Base-by-base conservation (phyloP, 1,140 invertebrate species). In the Heliothis subflexa region DNA sequence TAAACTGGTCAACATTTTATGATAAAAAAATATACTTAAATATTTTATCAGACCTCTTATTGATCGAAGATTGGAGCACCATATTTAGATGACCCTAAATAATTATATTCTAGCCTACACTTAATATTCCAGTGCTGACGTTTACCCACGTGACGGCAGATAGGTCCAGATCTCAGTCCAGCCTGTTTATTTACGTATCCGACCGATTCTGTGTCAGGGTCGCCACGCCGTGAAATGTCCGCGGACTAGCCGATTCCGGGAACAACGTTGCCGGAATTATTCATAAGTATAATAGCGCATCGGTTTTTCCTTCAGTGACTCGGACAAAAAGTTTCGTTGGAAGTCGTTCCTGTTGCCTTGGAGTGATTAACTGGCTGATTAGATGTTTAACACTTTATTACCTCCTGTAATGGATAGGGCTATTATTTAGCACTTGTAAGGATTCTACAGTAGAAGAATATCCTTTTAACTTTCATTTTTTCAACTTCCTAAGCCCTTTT, bases 161-260 rank as follows among this genome's bases (percentile, higher is more conserved):
- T 18, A 66, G 18, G 18, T 50, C 18, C 66, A 70, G 45, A 66
- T 0, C 11, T 21, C 54, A 16, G 11, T 40, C 21, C 18, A 25
- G 47, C 47, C 21, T 78, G 73, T 76, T 74, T 79, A 78, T 76
- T 79, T 79, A 66, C 62, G 81, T 70, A 9, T 28, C 1, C 9
- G 18, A 21, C 9, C 47, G 11, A 64, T 75, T 71, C 57, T 78
- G 54, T 59, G 77, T 78, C 76, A 75, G 13, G 64, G 76, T 57
- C 80, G 61, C 59, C n/a, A n/a, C 66, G 21, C 12, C 66, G 66
- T 21, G 47, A 70, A 70, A 70, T 70, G 47, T 70, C 21, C 47
- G 62, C 40, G 13, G 57, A 13, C 61, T 78, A 52, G 73, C 72
- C 18, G 18, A 66, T 78, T 81, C 74, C 72, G 72, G 75, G 72